Conservation (phyloP, 2,888 invertebrate genomes). For the Lumbricus terrestris region DNA sequence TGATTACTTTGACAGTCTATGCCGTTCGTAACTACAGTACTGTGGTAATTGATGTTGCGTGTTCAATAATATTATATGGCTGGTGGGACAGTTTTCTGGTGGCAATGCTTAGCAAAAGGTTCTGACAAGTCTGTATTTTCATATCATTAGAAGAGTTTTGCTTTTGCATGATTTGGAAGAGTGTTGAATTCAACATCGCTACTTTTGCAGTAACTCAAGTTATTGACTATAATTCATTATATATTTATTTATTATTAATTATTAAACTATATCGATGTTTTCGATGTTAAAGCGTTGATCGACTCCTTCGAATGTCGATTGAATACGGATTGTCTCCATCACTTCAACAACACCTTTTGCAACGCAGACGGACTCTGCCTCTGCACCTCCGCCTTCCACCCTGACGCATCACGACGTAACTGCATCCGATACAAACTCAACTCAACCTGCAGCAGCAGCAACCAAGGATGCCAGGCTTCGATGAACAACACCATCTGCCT, state of each 20-base stretch:
- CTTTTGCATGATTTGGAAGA: no score
- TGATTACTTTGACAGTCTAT: not conserved
- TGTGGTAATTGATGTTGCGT: no score
- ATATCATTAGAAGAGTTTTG: no score
- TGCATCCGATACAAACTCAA: not conserved
- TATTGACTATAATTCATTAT: no score
- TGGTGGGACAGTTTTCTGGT: no score
- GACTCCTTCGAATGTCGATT: not conserved
- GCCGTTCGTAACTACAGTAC: no score
- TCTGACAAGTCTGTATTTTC: no score
- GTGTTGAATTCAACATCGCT: no score
- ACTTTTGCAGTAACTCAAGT: no score
- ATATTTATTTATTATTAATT: no score
- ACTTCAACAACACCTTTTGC: not conserved
- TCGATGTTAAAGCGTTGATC: not conserved
- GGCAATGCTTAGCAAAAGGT: no score
- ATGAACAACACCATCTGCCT: not conserved
- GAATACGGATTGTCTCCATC: not conserved
- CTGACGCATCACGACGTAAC: not conserved
- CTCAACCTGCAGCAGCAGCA: not conserved
- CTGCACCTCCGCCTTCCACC: slow-evolving; percentile 6
- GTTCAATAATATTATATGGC: no score
- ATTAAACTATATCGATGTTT: not conserved
- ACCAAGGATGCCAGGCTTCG: not conserved
- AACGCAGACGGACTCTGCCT: not conserved